phyloP scores from a whole-genome alignment of 2,113 vertebrate genomes.

The Clarias batrachus region DNA sequence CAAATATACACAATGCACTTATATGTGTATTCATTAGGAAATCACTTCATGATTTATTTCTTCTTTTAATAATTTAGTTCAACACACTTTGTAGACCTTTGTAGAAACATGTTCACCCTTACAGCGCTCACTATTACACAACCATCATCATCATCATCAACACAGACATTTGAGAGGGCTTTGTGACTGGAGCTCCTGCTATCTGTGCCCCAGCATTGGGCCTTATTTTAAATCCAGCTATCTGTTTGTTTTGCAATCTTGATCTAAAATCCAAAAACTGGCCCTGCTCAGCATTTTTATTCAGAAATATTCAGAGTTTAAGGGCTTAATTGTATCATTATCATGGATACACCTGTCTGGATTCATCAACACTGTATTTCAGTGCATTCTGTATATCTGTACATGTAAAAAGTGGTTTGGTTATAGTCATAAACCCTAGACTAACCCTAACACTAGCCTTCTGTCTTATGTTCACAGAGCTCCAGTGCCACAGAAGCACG shows the following conservation, averaged over 20 bases:
- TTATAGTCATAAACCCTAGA: background rate
- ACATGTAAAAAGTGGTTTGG: background rate
- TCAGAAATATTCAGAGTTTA: no score
- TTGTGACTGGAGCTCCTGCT: background rate
- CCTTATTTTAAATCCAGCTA: no score
- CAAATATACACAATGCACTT: background rate
- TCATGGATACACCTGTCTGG: background rate
- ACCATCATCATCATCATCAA: background rate
- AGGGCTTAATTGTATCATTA: background rate
- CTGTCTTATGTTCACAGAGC: constrained; percentile 2
- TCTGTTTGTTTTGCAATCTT: no score
- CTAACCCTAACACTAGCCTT: background rate
- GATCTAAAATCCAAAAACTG: no score
- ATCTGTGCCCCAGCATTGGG: no score
- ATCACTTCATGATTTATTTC: background rate
- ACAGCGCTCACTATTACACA: background rate
- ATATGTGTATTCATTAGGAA: background rate
- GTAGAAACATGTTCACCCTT: no score
- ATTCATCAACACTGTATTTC: background rate
- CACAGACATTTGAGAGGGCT: background rate
- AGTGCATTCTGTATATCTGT: background rate
- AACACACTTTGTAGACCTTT: background rate
- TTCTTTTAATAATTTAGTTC: background rate
- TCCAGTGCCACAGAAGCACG: constrained; percentile 43
- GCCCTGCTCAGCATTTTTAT: no score